Conservation (phyloP, 2,113 vertebrate genomes). For the Suncus etruscus region DNA sequence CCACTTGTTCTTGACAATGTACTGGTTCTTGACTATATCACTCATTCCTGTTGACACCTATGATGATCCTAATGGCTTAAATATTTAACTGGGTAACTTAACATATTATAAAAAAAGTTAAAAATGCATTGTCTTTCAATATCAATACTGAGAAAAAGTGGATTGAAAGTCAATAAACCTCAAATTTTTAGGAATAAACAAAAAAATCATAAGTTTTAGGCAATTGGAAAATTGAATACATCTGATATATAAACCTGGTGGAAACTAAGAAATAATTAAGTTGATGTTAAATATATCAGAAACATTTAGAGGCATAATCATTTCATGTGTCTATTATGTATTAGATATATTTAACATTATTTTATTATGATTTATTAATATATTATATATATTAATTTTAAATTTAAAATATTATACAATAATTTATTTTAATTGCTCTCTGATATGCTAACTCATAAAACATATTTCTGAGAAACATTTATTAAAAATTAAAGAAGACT, state of each 20-base stretch:
- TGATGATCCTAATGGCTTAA: slow-evolving; percentile 72
- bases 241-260: slow-evolving; percentile 34
- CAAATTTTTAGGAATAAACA: slow-evolving; percentile 35
- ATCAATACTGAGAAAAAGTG: slow-evolving; percentile 4
- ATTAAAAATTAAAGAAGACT: not conserved
- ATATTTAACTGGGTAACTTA: slow-evolving; percentile 72
- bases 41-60: slow-evolving; percentile 81
- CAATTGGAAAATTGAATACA: not conserved
- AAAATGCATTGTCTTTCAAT: slow-evolving; percentile 50
- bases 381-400: too few relatives aligned
- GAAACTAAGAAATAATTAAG: slow-evolving; percentile 16
- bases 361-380: not conserved
- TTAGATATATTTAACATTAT: not conserved
- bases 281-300: slow-evolving; percentile 30
- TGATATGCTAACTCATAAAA: not conserved
- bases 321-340: not conserved
- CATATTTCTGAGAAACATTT: not conserved
- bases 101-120: not conserved
- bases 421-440: not conserved
- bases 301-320: not conserved
- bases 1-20: slow-evolving; percentile 63
- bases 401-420: too few relatives aligned
- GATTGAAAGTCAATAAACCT: not conserved
- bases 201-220: slow-evolving; percentile 7
- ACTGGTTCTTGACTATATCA: slow-evolving; percentile 70